Evolutionary conservation across 2,888 invertebrate species (phyloP).

Genomic region (Pedicia rivosa): DNA sequence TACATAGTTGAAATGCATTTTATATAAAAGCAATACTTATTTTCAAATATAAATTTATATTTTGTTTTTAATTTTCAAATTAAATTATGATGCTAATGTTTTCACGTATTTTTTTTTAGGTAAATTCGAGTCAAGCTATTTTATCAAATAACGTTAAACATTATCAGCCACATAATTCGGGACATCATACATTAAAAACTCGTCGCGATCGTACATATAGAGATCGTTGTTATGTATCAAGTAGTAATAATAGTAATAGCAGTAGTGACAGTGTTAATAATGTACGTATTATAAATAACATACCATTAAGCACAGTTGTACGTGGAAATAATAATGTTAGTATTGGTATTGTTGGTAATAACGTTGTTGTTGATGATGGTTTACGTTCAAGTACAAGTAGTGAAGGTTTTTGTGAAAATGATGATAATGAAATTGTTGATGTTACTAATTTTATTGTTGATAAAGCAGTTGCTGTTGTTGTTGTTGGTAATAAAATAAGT

Average conservation of each 20-base stretch:
- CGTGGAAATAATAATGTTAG: conserved; percentile 20
- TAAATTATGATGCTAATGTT: not conserved
- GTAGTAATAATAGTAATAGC: conserved; percentile 22
- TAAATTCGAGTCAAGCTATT: conserved; percentile 67
- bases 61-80: conserved; percentile 4
- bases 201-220: conserved; percentile 28
- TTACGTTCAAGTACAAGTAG: conserved; percentile 88
- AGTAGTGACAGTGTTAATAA: conserved; percentile 24
- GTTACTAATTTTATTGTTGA: conserved; percentile 28
- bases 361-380: conserved; percentile 39
- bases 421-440: conserved; percentile 59
- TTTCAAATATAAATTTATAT: no score
- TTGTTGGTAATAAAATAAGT: no score
- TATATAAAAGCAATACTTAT: no score
- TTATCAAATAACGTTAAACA: conserved; percentile 58
- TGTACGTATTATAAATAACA: no score
- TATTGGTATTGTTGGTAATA: conserved; percentile 24
- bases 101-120: conserved; percentile 8
- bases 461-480: conserved; percentile 1
- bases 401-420: conserved; percentile 93
- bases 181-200: conserved; percentile 29
- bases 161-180: conserved; percentile 19
- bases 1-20: no score
- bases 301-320: no score
- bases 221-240: conserved; percentile 25